Evolutionary conservation across 2,888 invertebrate genomes (phyloP), one percentile per base, ranked within the genome.

Genomic region (Ochropacha duplaris): DNA sequence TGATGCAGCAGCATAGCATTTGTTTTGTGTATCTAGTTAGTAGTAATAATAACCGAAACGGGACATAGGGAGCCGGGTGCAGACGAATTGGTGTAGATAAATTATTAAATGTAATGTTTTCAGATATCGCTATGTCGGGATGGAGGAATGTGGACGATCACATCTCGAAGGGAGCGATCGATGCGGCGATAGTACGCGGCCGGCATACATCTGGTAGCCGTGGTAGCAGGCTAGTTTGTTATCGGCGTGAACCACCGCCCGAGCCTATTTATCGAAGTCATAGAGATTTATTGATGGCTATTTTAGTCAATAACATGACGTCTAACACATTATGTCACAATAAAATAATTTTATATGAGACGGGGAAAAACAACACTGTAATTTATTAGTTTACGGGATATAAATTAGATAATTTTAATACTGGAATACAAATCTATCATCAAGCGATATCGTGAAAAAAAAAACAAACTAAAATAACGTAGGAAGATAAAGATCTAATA

Each of bases 231-330:
- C 78, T 76, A 76, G 77, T 82, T 76, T 76, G 80, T 84, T 84
- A 83, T 86, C 86, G 80, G 81, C 78, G 84, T 79, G 76, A 84
- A 84, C 81, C 82, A 73, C 76, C 76, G 69, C 74, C 78, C 76
- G 76, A 81, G 81, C 83, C 83, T 83, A 87, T 87, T 84, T 84
- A 86, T 86, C 86, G 83, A 81, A 86, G 86, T 87, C 86, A 84
- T 71, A 72, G 78, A 84, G 86, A 87, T 87, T 86, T 86, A 87
- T 86, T 73, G 78, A 80, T 72, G 68, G 65, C 76, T 77, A 80
- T 83, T 85, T 81, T 77, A 79, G 75, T 79, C 77, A 83, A 83
- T 83, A 83, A 83, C 79, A 81, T 76, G 74, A 81, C 78, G 70
- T 83, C 68, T 79, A 75, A 85, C 83, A 84, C 74, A 77, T 81